Evolutionary conservation across 64 coral and sea anemone species (phyloP).

Genomic region (Astreopora myriophthalma): DNA sequence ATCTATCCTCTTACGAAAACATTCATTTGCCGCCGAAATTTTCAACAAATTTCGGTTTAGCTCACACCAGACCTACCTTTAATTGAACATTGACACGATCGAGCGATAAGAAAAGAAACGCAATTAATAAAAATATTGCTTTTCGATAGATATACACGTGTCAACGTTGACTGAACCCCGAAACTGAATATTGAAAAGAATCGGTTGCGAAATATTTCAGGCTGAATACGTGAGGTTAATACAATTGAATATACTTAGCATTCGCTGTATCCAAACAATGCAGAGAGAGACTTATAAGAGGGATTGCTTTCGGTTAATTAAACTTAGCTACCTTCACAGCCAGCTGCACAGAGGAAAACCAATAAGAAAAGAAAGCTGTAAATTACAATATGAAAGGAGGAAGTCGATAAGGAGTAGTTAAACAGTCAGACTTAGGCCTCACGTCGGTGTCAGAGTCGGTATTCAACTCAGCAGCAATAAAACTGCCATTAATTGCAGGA

Average conservation of each 20-base stretch:
- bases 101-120: neutral
- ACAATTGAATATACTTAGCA: conserved; percentile 19
- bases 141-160: neutral
- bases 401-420: conserved; percentile 21
- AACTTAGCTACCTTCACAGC: neutral
- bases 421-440: conserved; percentile 9
- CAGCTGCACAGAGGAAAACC: conserved; percentile 3
- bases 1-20: neutral
- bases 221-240: conserved; percentile 25
- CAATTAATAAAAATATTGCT: conserved; percentile 44
- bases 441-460: neutral
- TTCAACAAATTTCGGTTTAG: neutral
- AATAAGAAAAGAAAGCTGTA: neutral
- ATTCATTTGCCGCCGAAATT: neutral
- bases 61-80: neutral
- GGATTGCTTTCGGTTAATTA: conserved; percentile 34
- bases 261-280: conserved; percentile 9
- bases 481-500: conserved; percentile 30
- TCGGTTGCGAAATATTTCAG: neutral
- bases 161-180: neutral
- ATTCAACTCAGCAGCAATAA: conserved; percentile 48
- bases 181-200: neutral
- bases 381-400: conserved; percentile 47
- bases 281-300: neutral
- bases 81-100: conserved; percentile 1